Percentiles rank a stretch among this genome's conserved stretches.
These are phyloP conservation scores for Rhizoglyphus robini DNA, from an alignment of 1,140 invertebrate genomes.

Conservation along the genomic window DNA sequence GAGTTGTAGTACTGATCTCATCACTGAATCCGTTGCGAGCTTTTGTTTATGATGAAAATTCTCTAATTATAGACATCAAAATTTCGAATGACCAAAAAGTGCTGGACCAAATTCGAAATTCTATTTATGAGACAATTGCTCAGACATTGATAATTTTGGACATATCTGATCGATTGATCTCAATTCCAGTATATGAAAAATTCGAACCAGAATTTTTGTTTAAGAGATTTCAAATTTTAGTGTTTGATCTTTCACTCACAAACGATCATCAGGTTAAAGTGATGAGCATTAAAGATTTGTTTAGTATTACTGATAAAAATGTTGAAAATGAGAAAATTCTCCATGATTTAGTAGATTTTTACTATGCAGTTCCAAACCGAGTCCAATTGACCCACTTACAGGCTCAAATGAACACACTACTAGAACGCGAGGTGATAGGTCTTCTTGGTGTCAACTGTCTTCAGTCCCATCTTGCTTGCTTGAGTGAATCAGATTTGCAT, in stretches of 20 bases:
- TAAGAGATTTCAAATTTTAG: background rate
- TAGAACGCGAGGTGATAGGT: background rate
- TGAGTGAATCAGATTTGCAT: conserved; percentile 28
- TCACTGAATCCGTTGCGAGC: too few relatives aligned
- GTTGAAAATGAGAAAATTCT: background rate
- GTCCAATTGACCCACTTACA: background rate
- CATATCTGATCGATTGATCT: too few relatives aligned
- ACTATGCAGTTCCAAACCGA: background rate
- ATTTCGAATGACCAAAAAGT: too few relatives aligned
- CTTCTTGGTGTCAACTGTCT: conserved; percentile 28
- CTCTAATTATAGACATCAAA: too few relatives aligned
- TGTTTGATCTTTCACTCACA: background rate
- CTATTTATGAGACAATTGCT: too few relatives aligned
- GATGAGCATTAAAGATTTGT: too few relatives aligned
- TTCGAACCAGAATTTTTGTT: background rate
- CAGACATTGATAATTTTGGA: too few relatives aligned
- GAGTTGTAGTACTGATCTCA: too few relatives aligned
- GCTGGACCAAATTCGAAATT: too few relatives aligned
- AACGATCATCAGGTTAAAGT: background rate
- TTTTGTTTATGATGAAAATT: too few relatives aligned
- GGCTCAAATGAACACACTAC: background rate
- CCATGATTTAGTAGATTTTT: too few relatives aligned
- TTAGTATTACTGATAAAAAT: background rate
- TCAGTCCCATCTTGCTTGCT: conserved; percentile 28
- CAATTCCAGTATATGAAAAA: too few relatives aligned